A percentile compares a stretch with the other conserved stretches of the same genome.
Conservation (phyloP, 2,113 vertebrate species). For the Pteropus alecto region DNA sequence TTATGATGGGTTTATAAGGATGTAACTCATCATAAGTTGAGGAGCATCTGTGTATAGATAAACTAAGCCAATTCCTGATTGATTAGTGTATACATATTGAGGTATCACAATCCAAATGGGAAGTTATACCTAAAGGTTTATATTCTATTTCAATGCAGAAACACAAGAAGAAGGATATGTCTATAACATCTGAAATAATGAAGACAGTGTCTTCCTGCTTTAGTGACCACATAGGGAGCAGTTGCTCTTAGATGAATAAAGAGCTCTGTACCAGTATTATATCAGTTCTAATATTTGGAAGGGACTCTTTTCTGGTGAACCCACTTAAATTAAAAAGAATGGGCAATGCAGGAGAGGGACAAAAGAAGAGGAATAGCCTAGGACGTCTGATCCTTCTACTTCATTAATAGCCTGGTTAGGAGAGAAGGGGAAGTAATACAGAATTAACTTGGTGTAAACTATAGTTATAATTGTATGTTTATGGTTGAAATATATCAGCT, state of each 20-base stretch:
- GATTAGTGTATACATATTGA: background rate
- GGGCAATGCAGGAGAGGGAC: background rate
- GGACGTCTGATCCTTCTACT: background rate
- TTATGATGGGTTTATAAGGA: too few species aligned
- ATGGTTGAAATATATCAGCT: background rate
- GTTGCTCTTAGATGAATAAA: background rate
- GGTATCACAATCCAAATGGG: background rate
- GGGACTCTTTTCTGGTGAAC: background rate
- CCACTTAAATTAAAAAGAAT: background rate
- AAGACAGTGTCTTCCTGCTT: background rate
- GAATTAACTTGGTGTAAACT: background rate
- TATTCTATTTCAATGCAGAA: background rate
- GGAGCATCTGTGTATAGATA: background rate
- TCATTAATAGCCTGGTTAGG: background rate
- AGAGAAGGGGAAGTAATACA: background rate
- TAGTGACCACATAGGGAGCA: background rate
- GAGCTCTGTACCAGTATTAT: background rate
- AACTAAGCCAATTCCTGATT: background rate
- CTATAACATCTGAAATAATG: background rate
- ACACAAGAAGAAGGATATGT: background rate
- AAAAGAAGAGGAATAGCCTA: background rate
- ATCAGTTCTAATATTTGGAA: background rate
- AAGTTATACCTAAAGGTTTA: background rate
- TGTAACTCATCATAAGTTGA: too few species aligned
- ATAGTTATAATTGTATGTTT: background rate